These are phyloP conservation scores for Muraenolepis orangiensis DNA, from an alignment of 2,797 vertebrate species.

Conservation along the genomic window DNA sequence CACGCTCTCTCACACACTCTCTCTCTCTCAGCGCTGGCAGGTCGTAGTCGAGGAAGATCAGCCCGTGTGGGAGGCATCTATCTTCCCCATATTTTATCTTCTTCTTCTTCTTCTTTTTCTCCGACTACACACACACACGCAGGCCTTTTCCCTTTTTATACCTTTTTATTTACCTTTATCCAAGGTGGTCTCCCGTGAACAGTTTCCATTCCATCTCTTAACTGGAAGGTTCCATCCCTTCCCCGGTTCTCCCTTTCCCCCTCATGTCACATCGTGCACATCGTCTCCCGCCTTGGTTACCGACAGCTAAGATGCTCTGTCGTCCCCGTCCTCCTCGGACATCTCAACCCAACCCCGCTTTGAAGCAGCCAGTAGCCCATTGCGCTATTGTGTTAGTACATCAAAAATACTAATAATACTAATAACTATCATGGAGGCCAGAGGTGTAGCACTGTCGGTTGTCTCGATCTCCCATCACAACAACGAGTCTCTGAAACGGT, in stretches of 20 bases:
- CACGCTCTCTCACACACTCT: too few species aligned
- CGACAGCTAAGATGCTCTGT: conserved; percentile 67
- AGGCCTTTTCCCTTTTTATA: background rate
- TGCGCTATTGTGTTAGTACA: conserved; percentile 70
- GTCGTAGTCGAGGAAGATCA: too few species aligned
- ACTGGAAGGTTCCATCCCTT: conserved; percentile 9
- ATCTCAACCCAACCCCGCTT: conserved; percentile 64
- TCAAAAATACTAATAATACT: too few species aligned
- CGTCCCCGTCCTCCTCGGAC: too few species aligned
- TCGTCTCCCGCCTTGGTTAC: conserved; percentile 80
- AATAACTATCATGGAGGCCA: too few species aligned
- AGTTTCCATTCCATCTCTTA: conserved; percentile 39
- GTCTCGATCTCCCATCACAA: too few species aligned
- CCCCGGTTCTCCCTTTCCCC: conserved; percentile 14
- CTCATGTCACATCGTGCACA: conserved; percentile 68
- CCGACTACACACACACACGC: conserved; percentile 30
- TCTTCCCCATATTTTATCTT: too few species aligned
- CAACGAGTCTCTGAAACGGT: too few species aligned
- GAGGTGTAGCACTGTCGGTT: too few species aligned
- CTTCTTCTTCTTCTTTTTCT: conserved; percentile 19
- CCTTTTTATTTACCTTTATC: background rate
- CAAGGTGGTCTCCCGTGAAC: conserved; percentile 21
- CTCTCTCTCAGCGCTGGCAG: too few species aligned
- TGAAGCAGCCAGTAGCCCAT: conserved; percentile 56
- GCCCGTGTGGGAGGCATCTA: too few species aligned